These are phyloP conservation scores for Oostethus manadensis DNA, from an alignment of 2,113 vertebrate genomes.

Conservation along the genomic window DNA sequence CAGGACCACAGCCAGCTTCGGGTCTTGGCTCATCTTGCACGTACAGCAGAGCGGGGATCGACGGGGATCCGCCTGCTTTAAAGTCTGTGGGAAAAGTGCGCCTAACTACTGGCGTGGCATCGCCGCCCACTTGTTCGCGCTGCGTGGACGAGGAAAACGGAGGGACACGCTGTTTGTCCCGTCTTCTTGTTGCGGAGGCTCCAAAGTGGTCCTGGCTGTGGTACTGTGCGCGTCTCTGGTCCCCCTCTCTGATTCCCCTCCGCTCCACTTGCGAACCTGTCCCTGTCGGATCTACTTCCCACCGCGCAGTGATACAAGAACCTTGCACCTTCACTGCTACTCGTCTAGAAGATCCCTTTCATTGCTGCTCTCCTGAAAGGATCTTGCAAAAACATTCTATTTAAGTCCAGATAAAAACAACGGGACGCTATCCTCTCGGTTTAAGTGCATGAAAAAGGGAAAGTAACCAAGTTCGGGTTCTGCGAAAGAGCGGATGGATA, in stretches of 20 bases:
- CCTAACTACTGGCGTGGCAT: slow-evolving; percentile 53
- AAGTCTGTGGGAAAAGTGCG: slow-evolving; percentile 33
- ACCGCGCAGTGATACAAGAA: slow-evolving; percentile 36
- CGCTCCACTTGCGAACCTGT: slow-evolving; percentile 63
- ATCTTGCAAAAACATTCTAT: not conserved
- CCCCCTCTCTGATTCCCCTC: slow-evolving; percentile 60
- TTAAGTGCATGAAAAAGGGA: not conserved
- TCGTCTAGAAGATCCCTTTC: not conserved
- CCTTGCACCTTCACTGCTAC: slow-evolving; percentile 2
- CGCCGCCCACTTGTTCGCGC: slow-evolving; percentile 35
- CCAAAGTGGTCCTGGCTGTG: slow-evolving; percentile 48
- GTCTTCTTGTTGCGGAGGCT: slow-evolving; percentile 33
- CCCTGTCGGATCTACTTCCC: slow-evolving; percentile 63
- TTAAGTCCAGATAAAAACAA: rapidly evolving
- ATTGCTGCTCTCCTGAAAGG: too few species aligned
- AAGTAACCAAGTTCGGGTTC: not conserved
- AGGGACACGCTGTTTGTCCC: not conserved
- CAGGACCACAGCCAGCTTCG: slow-evolving; percentile 50
- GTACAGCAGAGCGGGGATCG: slow-evolving; percentile 15
- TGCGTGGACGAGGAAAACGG: slow-evolving; percentile 10
- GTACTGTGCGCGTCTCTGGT: slow-evolving; percentile 66
- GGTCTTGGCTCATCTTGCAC: slow-evolving; percentile 61
- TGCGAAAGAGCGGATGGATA: slow-evolving; percentile 55
- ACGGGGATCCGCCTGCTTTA: slow-evolving; percentile 53
- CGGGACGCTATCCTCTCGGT: not conserved